A percentile compares a stretch with the other conserved stretches of the same genome.
Evolutionary conservation across 2,797 vertebrate species (phyloP).

Genomic region (Potorous gilbertii): DNA sequence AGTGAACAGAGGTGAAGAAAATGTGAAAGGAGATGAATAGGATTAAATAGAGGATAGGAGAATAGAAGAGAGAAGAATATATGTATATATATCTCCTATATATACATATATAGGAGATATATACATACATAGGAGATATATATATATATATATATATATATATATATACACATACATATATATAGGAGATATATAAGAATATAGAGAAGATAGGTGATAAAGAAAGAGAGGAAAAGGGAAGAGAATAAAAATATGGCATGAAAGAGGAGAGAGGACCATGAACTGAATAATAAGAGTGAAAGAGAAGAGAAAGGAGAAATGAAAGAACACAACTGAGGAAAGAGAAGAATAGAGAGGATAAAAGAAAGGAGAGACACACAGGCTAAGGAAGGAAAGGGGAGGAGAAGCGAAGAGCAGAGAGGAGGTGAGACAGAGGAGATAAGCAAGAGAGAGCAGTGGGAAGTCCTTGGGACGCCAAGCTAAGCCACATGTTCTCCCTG

Average conservation of each 20-base stretch:
- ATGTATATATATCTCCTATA: too few species aligned
- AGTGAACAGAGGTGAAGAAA: background rate
- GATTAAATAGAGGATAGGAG: background rate
- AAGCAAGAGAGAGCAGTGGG: background rate
- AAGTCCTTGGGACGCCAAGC: fast-evolving
- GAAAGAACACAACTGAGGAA: background rate
- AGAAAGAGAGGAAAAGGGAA: background rate
- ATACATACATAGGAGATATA: too few species aligned
- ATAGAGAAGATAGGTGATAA: background rate
- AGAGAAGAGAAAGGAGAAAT: background rate
- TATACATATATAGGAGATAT: too few species aligned
- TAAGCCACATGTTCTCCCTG: conserved; percentile 61
- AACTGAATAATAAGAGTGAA: background rate
- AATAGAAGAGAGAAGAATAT: background rate
- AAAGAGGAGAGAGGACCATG: background rate
- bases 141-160: too few species aligned
- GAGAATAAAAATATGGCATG: background rate
- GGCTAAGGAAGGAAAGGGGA: background rate
- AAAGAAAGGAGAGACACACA: background rate
- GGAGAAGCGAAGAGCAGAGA: background rate
- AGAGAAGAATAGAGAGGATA: background rate
- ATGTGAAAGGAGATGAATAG: background rate
- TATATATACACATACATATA: too few species aligned
- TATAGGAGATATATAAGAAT: background rate
- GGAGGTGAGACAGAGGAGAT: too few species aligned